Percentiles rank a stretch among this genome's conserved stretches.
These are phyloP conservation scores for Orchesella flavescens DNA, from an alignment of 2,888 invertebrate genomes.

Conservation along the genomic window DNA sequence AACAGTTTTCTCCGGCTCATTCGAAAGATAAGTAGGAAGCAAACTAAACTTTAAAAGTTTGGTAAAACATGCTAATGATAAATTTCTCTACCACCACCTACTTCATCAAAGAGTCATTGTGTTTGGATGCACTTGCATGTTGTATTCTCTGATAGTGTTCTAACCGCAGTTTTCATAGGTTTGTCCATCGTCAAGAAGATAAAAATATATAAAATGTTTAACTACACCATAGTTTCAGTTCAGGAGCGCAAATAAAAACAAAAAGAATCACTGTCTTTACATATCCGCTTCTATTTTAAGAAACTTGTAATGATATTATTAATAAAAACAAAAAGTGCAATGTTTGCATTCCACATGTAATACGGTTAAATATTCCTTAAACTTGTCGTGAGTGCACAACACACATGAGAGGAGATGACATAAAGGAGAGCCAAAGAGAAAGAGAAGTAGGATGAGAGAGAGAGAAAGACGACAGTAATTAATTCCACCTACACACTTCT, in stretches of 20 bases:
- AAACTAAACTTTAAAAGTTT: too few species aligned
- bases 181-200: too few species aligned
- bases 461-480: slow-evolving; percentile 47
- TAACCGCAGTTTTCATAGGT: too few species aligned
- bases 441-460: background rate
- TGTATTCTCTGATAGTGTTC: too few species aligned
- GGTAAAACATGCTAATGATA: too few species aligned
- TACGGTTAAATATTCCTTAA: background rate
- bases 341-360: background rate
- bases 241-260: too few species aligned
- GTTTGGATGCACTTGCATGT: too few species aligned
- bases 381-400: background rate
- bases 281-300: background rate
- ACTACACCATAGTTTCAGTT: too few species aligned
- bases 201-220: too few species aligned
- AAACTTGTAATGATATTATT: background rate
- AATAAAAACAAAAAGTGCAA: background rate
- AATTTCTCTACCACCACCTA: too few species aligned
- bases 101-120: too few species aligned
- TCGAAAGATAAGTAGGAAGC: background rate
- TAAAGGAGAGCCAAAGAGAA: background rate
- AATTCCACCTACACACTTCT: slow-evolving; percentile 56
- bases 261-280: too few species aligned
- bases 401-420: background rate
- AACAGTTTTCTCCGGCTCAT: background rate